Evolutionary conservation across 2,113 vertebrate species (phyloP).

Genomic region (Hydrolagus affinis): DNA sequence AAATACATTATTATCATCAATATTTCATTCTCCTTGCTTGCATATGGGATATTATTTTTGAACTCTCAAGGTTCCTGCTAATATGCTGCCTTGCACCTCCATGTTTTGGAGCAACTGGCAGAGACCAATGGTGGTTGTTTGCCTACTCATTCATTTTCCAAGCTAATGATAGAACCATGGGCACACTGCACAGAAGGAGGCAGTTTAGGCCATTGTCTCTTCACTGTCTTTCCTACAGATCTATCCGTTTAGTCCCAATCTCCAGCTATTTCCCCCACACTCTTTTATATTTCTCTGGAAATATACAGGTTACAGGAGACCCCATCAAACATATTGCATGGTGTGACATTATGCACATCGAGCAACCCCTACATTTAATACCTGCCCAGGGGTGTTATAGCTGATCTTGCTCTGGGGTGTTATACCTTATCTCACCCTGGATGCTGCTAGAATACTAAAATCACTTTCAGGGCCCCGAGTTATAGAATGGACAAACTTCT

Average conservation of each 20-base stretch:
- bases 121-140: neutral
- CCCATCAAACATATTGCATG: neutral
- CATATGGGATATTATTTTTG: neutral
- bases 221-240: too few relatives aligned
- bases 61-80: neutral
- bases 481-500: neutral
- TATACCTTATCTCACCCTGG: neutral
- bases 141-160: neutral
- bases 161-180: neutral
- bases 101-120: neutral
- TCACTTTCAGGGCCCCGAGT: neutral
- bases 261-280: too few relatives aligned
- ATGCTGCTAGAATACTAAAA: neutral
- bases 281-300: too few relatives aligned
- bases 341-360: neutral
- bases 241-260: too few relatives aligned
- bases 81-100: neutral
- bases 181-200: too few relatives aligned
- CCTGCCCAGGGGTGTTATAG: neutral
- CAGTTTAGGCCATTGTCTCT: too few relatives aligned
- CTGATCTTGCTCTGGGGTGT: neutral
- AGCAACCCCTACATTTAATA: constrained; percentile 1
- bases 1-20: too few relatives aligned
- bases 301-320: too few relatives aligned
- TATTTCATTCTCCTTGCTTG: neutral